Base-by-base conservation (phyloP, 2,113 vertebrate species). In the Gadus macrocephalus region DNA sequence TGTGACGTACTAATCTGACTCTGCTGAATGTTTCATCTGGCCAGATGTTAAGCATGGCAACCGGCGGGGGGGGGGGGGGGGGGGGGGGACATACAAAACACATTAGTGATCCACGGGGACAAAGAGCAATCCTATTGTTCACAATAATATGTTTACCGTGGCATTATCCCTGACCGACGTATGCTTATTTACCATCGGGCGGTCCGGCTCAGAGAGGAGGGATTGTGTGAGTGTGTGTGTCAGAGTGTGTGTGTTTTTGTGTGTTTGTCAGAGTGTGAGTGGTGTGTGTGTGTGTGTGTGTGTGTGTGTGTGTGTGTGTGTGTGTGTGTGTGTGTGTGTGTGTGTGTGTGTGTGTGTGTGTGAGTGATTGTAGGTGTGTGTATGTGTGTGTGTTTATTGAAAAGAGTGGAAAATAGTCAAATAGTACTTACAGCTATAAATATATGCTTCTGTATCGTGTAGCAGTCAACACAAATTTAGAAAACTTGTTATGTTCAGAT, bases 141-240 rank as follows among this genome's bases (percentile, higher is more conserved):
- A 68, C 16, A 16, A 53, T 38, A 75, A 53, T 49, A 63, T 79
- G 72, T 83, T 75, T 82, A 73, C 62, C 17, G 3, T 67, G 11
- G 60, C 55, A 42, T 68, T 5, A 56, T 55, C 53, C 69, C 69
- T 85, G 72, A 58, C 53, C 72, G 72, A 67, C 67, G 78, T 83
- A 76, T 78, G 73, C 55, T 85, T 83, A 78, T 80, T 76, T 79
- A 75, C 67, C 73, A 71, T 74, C 5, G 12, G 42, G 42, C 42
- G 31, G 31, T 38, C 22, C 25, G 22, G 0, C 38, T 68, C 53
- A 15, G 67, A 70, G 53, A 56, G 22, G 7, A 17, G 15, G 35
- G 20, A 76, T 74, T 58, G 56, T 81, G 15, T 22, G 31, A 17
- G 6, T 49, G 42, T 49, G 42, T 49, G 42, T 49, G 42, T 49